Base-by-base conservation (phyloP, 2,888 invertebrate species). In the Ichneumoninae sp. region DNA sequence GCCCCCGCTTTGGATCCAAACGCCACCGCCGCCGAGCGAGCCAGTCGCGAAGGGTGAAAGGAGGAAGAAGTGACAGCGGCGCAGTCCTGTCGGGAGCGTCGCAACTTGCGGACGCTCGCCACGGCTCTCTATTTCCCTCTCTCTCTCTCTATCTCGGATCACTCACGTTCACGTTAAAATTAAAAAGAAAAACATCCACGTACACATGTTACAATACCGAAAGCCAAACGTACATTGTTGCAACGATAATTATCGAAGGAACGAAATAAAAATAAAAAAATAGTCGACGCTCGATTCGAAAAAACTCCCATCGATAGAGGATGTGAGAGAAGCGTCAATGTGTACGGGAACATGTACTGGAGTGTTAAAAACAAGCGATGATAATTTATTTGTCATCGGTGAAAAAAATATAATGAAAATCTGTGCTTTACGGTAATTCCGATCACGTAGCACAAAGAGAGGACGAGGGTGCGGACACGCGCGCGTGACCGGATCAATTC, bases 61-160 rank as follows among this genome's bases (percentile, higher is more conserved):
- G 85, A 85, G 87, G 81, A 78, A 83, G 73, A 80, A 85, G 85
- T 83, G 85, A 87, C 85, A 86, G 86, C 88, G 91, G 91, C 90
- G 91, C 93, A 94, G 93, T 94, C 92, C 93, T 93, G 92, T 92
- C 91, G 92, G 93, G 92, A 93, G 92, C 93, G 93, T 91, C 92
- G 91, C 89, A 91, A 91, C 90, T 92, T 91, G 91, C 92, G 92
- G 94, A 92, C 92, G 92, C 90, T 92, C 89, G 89, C 87, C 88
- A 89, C 88, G 88, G 89, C 93, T 91, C 89, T 90, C 68, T 47
- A 33, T 70, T 71, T 66, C 65, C n/a, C 40, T 70, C 74, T 66
- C 71, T 22, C 10, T 44, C 13, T 47, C 16, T 47, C 44, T 47
- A 47, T 16, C 44, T 47, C 44, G 84, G 81, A 81, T 83, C 75